Evolutionary conservation across 1,140 invertebrate genomes (phyloP), one percentile per base, ranked within the genome.

Genomic region (Drosophila punjabiensis): DNA sequence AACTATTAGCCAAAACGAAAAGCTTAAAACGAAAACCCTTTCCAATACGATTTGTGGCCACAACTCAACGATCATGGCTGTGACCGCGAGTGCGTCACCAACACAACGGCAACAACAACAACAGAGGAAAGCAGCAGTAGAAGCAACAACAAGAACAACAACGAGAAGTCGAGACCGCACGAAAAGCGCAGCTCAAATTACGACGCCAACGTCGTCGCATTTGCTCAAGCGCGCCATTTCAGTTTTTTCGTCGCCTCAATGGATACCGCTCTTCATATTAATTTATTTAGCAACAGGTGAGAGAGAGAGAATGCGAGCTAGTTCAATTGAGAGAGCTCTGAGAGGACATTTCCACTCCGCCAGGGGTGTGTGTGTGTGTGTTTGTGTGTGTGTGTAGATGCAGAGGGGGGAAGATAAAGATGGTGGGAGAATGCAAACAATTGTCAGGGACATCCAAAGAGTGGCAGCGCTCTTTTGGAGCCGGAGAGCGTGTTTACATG

Each of bases 261-360:
- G 88, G 88, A 91, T 91, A 88, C 82, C 91, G 83, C 84, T 91
- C 89, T 82, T 85, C 67, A 82, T 88, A 78, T 78, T 91, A 78
- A 91, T 91, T 66, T 92, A 85, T 78, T 91, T 88, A 78, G 84
- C 89, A 91, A 91, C 84, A 91, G 88, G 88, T 91, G 74, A 91
- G 88, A 20, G 4, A 41, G 24, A 24, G 30, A 41, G 75, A 91
- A 83, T 56, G 45, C 20, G 48, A 69, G 47, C 45, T 53, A 33
- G 52, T 55, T 35, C 2, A 35, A 35, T 9, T 14, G 37, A 18
- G 20, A 47, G 28, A 11, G 33, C 20, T n/a, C 20, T 39, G 55
- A 56, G 47, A 62, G 59, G 62, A 68, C 56, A 63, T 33, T 66
- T 41, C 37, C 24, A 18, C 32, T 63, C 48, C 45, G 20, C 1